Evolutionary conservation across 2,888 invertebrate genomes (phyloP), one percentile per base, ranked within the genome.

Genomic region (Pandemis corylana): DNA sequence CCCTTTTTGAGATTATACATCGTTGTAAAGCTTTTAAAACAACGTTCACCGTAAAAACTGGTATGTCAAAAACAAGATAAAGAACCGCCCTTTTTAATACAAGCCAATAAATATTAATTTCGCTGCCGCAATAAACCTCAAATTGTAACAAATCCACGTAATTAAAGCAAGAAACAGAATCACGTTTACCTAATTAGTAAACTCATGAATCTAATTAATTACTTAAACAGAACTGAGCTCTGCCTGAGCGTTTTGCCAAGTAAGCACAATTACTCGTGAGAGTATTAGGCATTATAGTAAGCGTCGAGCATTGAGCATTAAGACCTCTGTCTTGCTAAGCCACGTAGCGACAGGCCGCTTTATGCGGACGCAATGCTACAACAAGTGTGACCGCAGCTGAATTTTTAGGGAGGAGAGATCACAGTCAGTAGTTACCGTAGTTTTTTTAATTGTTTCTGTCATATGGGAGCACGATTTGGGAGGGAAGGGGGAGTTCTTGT

Each of bases 171-270:
- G 68, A 69, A 73, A 69, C 68, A 59, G 64, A 69, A 73, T 69
- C 73, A 69, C 73, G 73, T 61, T 73, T 69, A 69, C 68, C 63
- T 64, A 74, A 70, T 74, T 74, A 74, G 65, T 70, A 70, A 74
- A 74, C 70, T 67, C 75, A 75, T 75, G 75, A 75, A 75, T 75
- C 75, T 75, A 67, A 75, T 75, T 75, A 71, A 75, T 75, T 75
- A 71, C 46, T 63, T 66, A 70, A 71, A 56, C 66, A 63, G 41
- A 15, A 15, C 49, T 69, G 69, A 69, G 41, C 70, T 61, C 59
- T 44, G 69, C 20, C 59, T 41, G 53, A 61, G 53, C 66, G 63
- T 67, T 71, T 67, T 67, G 62, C 71, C 61, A 42, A 74, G 44
- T 15, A 75, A 70, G 69, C 61, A 61, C 69, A 66, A 70, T 75